These are phyloP conservation scores for Helostoma temminkii DNA, from an alignment of 2,797 vertebrate genomes.

Conservation along the genomic window DNA sequence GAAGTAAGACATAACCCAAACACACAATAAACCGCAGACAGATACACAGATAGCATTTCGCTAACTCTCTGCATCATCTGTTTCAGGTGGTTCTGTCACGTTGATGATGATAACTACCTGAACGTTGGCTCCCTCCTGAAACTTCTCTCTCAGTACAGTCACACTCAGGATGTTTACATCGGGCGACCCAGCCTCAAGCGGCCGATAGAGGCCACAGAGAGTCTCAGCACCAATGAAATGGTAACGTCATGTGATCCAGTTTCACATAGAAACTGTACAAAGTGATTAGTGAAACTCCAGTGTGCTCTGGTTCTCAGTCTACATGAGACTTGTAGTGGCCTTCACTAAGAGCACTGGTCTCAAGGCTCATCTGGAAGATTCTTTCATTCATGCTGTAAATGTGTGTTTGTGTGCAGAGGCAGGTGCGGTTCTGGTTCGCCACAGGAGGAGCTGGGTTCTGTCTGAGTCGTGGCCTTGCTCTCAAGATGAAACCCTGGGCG, in stretches of 20 bases:
- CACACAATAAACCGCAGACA: not conserved
- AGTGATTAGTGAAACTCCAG: not conserved
- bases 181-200: constrained; percentile 95
- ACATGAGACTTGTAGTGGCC: not conserved
- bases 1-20: constrained; percentile 85
- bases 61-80: not conserved
- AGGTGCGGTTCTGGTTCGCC: constrained; percentile 96
- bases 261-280: not conserved
- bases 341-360: not conserved
- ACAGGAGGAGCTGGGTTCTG: constrained; percentile 98
- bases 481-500: constrained; percentile 98
- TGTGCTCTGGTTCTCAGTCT: not conserved
- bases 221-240: constrained; percentile 83
- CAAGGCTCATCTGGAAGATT: not conserved
- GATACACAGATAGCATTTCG: not conserved
- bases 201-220: constrained; percentile 91
- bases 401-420: constrained; percentile 72
- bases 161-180: constrained; percentile 91
- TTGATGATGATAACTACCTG: constrained; percentile 97
- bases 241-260: constrained; percentile 68
- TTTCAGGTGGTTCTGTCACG: constrained; percentile 96
- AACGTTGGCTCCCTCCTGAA: constrained; percentile 86
- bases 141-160: constrained; percentile 90
- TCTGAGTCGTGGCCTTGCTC: constrained; percentile 92
- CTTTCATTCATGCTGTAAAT: not conserved